Conservation (phyloP, 2,113 vertebrate genomes). For the Notechis scutatus region DNA sequence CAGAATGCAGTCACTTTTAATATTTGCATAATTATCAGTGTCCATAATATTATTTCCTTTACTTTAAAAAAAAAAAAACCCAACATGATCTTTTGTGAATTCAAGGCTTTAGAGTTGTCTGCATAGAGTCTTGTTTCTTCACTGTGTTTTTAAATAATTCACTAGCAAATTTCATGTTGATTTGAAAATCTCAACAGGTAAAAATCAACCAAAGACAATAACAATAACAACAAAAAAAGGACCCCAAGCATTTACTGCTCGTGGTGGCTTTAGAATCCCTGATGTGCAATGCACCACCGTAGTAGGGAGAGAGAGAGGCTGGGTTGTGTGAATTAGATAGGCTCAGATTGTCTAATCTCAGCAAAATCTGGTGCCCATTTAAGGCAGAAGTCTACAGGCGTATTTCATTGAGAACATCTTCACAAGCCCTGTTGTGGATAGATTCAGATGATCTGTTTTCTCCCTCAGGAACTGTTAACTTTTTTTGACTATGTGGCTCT, state of each 20-base stretch:
- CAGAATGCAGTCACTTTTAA: constrained; percentile 40
- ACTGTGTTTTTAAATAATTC: constrained; percentile 58
- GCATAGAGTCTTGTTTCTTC: constrained; percentile 71
- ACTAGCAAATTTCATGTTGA: constrained; percentile 63
- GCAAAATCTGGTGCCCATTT: constrained; percentile 63
- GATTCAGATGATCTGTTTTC: constrained; percentile 1
- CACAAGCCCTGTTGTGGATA: background rate
- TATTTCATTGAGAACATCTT: background rate
- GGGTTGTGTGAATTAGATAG: constrained; percentile 44
- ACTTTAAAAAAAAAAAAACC: constrained; percentile 30
- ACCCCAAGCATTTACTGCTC: constrained; percentile 62
- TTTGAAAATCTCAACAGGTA: constrained; percentile 59
- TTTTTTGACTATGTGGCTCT: background rate
- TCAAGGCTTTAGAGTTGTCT: constrained; percentile 71
- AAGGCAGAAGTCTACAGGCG: constrained; percentile 54
- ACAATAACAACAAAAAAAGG: constrained; percentile 38
- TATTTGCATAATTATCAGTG: constrained; percentile 71
- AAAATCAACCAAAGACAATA: background rate
- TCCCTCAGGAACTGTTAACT: background rate
- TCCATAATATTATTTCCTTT: constrained; percentile 57
- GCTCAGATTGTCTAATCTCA: constrained; percentile 70
- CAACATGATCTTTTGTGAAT: constrained; percentile 52
- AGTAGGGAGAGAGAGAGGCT: constrained; percentile 46
- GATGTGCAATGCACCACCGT: constrained; percentile 65
- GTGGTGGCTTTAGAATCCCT: constrained; percentile 72